Evolutionary conservation across 2,797 vertebrate genomes (phyloP).

Genomic region (Melanotaenia parkinsoni): DNA sequence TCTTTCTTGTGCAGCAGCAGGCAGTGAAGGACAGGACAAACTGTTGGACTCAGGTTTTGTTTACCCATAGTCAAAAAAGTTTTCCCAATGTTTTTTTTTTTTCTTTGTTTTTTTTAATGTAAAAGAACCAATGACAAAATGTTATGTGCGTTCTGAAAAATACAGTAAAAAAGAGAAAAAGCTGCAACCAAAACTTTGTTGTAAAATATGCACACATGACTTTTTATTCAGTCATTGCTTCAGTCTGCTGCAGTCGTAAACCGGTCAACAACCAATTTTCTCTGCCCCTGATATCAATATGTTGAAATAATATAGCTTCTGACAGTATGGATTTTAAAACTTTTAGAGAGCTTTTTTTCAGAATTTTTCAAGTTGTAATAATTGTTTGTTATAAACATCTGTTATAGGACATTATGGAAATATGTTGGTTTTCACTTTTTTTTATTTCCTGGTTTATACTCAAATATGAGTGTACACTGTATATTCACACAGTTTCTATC

Average conservation of each 20-base stretch:
- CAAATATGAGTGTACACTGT: not conserved
- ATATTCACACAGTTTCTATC: not conserved
- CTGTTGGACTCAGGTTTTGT: constrained; percentile 46
- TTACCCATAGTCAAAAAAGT: constrained; percentile 20
- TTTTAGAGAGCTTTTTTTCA: too few relatives aligned
- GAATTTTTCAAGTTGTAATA: too few relatives aligned
- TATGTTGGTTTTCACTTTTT: too few relatives aligned
- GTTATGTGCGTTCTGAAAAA: not conserved
- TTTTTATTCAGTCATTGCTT: not conserved
- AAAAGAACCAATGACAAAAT: not conserved
- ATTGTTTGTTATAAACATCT: too few relatives aligned
- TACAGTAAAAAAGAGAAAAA: not conserved
- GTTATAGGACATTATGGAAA: too few relatives aligned
- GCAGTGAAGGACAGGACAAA: constrained; percentile 71
- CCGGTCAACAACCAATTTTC: not conserved
- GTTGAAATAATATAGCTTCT: not conserved
- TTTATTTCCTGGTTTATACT: not conserved
- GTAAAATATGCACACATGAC: not conserved
- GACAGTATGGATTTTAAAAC: too few relatives aligned
- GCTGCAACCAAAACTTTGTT: not conserved
- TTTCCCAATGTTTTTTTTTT: not conserved
- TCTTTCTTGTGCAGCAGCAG: constrained; percentile 62
- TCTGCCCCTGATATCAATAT: not conserved
- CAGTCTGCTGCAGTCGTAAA: not conserved
- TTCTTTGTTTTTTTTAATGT: not conserved